A percentile compares a stretch with the other conserved stretches of the same genome.
Evolutionary conservation across 2,888 invertebrate genomes (phyloP).

Genomic region (Noctua fimbriata): DNA sequence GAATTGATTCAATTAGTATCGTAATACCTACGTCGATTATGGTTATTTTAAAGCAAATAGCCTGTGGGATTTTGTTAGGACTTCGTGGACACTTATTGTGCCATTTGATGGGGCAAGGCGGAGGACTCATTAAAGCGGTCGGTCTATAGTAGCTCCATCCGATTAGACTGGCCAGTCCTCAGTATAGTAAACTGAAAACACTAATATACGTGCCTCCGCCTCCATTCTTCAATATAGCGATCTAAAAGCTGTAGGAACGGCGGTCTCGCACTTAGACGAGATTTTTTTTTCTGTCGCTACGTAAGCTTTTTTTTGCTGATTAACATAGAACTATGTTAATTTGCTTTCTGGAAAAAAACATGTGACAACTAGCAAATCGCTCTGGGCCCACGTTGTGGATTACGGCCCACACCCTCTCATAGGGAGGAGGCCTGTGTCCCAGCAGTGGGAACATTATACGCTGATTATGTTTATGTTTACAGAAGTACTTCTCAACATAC

Average conservation of each 20-base stretch:
- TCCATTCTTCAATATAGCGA: neutral
- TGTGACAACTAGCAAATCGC: neutral
- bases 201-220: neutral
- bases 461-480: neutral
- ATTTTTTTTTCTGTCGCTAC: neutral
- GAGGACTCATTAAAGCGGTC: too few species aligned
- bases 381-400: too few species aligned
- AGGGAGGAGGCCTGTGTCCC: neutral
- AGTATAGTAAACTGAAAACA: neutral
- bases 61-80: too few species aligned
- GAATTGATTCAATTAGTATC: too few species aligned
- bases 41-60: too few species aligned
- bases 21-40: too few species aligned
- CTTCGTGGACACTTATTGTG: too few species aligned
- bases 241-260: neutral
- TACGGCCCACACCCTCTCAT: neutral
- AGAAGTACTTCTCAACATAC: conserved; percentile 81
- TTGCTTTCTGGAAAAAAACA: neutral
- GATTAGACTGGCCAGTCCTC: neutral
- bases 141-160: neutral
- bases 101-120: too few species aligned
- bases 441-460: neutral
- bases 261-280: neutral
- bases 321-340: neutral
- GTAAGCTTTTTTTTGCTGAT: neutral